Conservation (phyloP, 2,888 invertebrate species). For the Chrysopilus asiliformis region DNA sequence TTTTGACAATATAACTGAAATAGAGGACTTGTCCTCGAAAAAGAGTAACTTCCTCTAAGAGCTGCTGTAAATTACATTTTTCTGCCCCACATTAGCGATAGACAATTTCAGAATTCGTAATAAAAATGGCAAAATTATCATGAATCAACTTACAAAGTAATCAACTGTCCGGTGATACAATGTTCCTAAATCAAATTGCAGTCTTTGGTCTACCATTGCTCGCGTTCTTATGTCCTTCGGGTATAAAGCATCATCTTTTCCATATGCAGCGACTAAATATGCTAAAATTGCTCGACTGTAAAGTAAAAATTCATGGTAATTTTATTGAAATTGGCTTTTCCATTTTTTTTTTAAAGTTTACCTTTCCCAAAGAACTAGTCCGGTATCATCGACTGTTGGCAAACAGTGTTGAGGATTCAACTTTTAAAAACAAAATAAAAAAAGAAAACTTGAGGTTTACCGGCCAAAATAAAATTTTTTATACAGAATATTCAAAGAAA, state of each 20-base stretch:
- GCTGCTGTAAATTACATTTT: background rate
- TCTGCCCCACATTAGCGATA: background rate
- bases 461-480: too few relatives aligned
- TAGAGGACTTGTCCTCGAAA: too few relatives aligned
- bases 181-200: slow-evolving; percentile 44
- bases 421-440: slow-evolving; percentile 17
- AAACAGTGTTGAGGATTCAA: slow-evolving; percentile 43
- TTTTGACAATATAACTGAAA: too few relatives aligned
- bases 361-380: slow-evolving; percentile 41
- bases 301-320: slow-evolving; percentile 10
- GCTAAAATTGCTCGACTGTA: slow-evolving; percentile 40
- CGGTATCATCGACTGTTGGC: slow-evolving; percentile 44
- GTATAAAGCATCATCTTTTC: slow-evolving; percentile 44
- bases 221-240: slow-evolving; percentile 45
- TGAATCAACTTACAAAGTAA: slow-evolving; percentile 38
- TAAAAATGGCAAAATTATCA: too few relatives aligned
- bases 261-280: slow-evolving; percentile 47
- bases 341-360: slow-evolving; percentile 17
- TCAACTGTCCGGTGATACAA: slow-evolving; percentile 40
- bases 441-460: too few relatives aligned
- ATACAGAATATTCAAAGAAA: too few relatives aligned
- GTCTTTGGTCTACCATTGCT: slow-evolving; percentile 43
- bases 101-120: too few relatives aligned
- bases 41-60: too few relatives aligned
- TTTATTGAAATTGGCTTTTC: too few relatives aligned